Evolutionary conservation across 1,140 invertebrate species (phyloP).

Genomic region (Caenorhabditis latens): DNA sequence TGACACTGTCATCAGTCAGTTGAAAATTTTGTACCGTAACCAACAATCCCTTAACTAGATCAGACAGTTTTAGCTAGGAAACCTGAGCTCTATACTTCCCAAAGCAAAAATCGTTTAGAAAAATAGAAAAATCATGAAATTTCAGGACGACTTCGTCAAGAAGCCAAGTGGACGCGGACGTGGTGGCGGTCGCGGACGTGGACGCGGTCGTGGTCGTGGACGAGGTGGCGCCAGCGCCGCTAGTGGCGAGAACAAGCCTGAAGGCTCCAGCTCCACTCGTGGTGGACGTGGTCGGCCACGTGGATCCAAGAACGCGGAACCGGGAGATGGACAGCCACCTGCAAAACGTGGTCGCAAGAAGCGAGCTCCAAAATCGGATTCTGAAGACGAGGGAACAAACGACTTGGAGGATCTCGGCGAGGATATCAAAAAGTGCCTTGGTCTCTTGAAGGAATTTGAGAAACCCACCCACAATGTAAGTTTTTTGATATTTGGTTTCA

Average conservation of each 20-base stretch:
- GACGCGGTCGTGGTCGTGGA: slow-evolving; percentile 19
- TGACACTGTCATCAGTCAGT: too few relatives aligned
- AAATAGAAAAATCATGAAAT: too few relatives aligned
- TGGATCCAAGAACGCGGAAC: neutral
- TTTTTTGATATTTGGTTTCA: neutral
- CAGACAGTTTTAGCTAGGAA: too few relatives aligned
- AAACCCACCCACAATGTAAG: neutral
- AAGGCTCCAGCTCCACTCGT: neutral
- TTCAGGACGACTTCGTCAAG: slow-evolving; percentile 14
- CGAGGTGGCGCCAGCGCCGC: neutral
- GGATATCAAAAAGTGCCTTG: slow-evolving; percentile 1
- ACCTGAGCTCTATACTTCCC: too few relatives aligned
- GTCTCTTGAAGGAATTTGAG: slow-evolving; percentile 5
- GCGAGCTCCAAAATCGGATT: neutral
- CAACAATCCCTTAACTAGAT: too few relatives aligned
- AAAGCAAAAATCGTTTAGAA: too few relatives aligned
- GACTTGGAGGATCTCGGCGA: neutral
- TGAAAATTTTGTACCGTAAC: too few relatives aligned
- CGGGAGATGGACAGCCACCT: neutral
- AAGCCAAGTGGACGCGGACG: slow-evolving; percentile 22
- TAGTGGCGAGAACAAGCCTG: neutral
- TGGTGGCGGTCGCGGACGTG: slow-evolving; percentile 3
- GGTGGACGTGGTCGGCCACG: slow-evolving; percentile 6
- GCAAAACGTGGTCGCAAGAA: slow-evolving; percentile 38
- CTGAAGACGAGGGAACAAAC: neutral